Evolutionary conservation across 2,888 invertebrate genomes (phyloP), one percentile per base, ranked within the genome.

Genomic region (Drosophila mettleri): DNA sequence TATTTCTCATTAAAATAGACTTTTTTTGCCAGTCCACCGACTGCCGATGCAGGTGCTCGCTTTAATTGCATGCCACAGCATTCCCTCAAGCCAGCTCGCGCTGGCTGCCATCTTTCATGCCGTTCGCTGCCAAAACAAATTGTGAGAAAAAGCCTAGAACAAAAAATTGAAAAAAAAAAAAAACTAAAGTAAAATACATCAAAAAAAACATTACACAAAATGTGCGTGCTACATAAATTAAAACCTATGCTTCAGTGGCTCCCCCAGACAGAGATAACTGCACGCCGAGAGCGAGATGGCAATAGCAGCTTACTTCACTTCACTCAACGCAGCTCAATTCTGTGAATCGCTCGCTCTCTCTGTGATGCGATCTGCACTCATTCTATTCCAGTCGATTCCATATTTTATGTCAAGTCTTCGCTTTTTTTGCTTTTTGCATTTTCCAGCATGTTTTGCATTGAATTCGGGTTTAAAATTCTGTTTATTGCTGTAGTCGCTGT

Each of bases 201-300:
- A 31, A 31, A 54, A 54, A 48, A 53, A 71, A 81, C 62, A 80
- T 49, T 49, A 88, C 88, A 86, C 82, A 80, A 88, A 84, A 84
- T 84, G 83, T 84, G 83, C 83, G 83, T 84, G 83, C 88, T 64
- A 88, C 83, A 88, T 84, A 84, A 84, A 84, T 84, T 88, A 84
- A 88, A 84, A 88, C 78, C 84, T 81, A 88, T 87, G 84, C 84
- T 78, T 88, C 81, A 88, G 69, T 88, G 77, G 76, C 55, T 78
- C 58, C 65, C 65, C 63, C 65, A 60, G 49, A 52, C 54, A 22
- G 45, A 54, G 51, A 45, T 45, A 45, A 45, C 45, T 27, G 45
- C 45, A 2, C 45, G 14, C 9, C 9, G 33, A 4, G 51, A 59
- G 38, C 51, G 57, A 57, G 60, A 60, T 46, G 53, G 48, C 45